Evolutionary conservation across 2,888 invertebrate species (phyloP).

Genomic region (Podotricha telesiphe): DNA sequence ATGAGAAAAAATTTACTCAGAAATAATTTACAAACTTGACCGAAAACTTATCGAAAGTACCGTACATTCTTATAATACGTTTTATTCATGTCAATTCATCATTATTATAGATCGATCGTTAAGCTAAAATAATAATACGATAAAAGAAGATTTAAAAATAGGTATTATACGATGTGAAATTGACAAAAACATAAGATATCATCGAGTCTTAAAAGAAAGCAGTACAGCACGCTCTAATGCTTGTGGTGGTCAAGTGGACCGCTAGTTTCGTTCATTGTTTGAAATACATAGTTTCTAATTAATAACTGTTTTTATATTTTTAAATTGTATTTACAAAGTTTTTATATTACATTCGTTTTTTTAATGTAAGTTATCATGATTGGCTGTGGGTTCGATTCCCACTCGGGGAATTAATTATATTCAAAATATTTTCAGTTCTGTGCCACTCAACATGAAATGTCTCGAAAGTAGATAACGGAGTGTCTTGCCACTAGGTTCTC

Average conservation of each 20-base stretch:
- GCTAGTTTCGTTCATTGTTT: constrained; percentile 43
- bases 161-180: constrained; percentile 3
- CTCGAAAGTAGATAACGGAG: no score
- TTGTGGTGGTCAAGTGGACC: constrained; percentile 69
- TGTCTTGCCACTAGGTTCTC: no score
- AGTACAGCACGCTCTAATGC: constrained; percentile 59
- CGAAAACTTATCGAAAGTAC: no score
- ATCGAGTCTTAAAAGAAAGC: constrained; percentile 58
- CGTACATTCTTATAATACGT: no score
- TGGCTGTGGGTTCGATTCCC: no score
- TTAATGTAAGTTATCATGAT: no score
- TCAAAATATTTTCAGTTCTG: no score
- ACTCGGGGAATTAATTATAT: no score
- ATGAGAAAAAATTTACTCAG: no score
- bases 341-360: no score
- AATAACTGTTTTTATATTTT: constrained; percentile 11
- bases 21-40: no score
- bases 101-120: neutral
- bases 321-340: neutral
- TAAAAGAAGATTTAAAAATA: neutral
- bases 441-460: no score
- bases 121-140: neutral
- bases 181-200: constrained; percentile 14
- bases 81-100: neutral
- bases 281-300: constrained; percentile 22